Conservation (phyloP, 2,113 vertebrate genomes). For the Ibidorhyncha struthersii region DNA sequence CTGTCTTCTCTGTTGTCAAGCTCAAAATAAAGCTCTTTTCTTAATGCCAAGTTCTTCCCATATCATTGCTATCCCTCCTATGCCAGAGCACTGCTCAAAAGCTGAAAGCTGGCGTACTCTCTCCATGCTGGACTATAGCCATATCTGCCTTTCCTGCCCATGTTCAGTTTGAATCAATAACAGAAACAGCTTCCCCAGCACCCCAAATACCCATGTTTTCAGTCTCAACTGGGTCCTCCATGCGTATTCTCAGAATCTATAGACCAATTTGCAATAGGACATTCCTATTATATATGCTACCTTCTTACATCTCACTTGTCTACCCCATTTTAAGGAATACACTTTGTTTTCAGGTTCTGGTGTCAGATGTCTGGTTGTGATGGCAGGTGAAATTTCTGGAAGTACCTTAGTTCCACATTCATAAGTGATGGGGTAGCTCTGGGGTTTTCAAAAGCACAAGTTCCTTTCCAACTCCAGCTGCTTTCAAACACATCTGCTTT, state of each 20-base stretch:
- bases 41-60: neutral
- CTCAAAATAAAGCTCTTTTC: neutral
- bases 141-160: neutral
- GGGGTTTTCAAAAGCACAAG: neutral
- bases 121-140: neutral
- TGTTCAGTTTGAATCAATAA: neutral
- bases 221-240: neutral
- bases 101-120: neutral
- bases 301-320: neutral
- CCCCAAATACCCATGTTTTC: neutral
- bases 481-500: conserved; percentile 33
- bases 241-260: neutral
- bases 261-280: neutral
- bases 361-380: neutral
- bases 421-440: neutral
- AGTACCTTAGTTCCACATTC: neutral
- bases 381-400: neutral
- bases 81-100: neutral
- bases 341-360: neutral
- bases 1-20: neutral
- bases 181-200: neutral
- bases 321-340: neutral
- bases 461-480: neutral
- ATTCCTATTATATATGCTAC: neutral
- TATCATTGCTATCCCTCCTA: neutral